Base-by-base conservation (phyloP, 2,888 invertebrate genomes). In the Notodonta dromedarius region DNA sequence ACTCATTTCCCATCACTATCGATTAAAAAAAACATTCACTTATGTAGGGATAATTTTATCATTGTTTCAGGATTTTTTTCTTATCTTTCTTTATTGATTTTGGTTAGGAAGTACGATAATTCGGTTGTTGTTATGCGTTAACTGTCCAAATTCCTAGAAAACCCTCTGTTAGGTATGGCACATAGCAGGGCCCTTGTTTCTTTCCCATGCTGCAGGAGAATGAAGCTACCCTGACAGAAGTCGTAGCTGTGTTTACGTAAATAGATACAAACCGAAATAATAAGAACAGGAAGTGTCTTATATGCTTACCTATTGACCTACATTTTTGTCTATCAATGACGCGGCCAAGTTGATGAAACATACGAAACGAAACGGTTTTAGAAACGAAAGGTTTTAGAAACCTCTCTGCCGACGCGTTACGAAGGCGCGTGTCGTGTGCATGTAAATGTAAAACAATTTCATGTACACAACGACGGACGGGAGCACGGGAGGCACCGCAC, bases 361-460 rank as follows among this genome's bases (percentile, higher is more conserved):
- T 74, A 70, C 66, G 65, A 66, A 74, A 66, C 63, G 77, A 74
- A 80, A 70, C 71, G 62, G n/a, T n/a, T n/a, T n/a, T n/a, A n/a
- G n/a, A n/a, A n/a, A n/a, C 71, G 69, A 72, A 70, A 71, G 71
- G 71, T 72, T 69, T 78, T 67, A 55, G 70, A 71, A 75, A 79
- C 74, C 77, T 77, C 73, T 76, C 78, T 74, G 66, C 73, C 75
- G 72, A 66, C 68, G 69, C 73, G 78, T 78, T 80, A 81, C 78
- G 80, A 77, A 74, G 78, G 75, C 75, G 71, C 71, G 72, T 75
- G 80, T 81, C 79, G 81, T 81, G 80, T 79, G 80, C 82, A 83
- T 84, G 82, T 80, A 85, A 85, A 87, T 85, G 83, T 80, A 77
- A 82, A 83, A 85, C 87, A 84, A 86, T 87, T 84, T 80, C 79